Evolutionary conservation across 2,797 vertebrate genomes (phyloP), one percentile per base, ranked within the genome.

Genomic region (Manis javanica): DNA sequence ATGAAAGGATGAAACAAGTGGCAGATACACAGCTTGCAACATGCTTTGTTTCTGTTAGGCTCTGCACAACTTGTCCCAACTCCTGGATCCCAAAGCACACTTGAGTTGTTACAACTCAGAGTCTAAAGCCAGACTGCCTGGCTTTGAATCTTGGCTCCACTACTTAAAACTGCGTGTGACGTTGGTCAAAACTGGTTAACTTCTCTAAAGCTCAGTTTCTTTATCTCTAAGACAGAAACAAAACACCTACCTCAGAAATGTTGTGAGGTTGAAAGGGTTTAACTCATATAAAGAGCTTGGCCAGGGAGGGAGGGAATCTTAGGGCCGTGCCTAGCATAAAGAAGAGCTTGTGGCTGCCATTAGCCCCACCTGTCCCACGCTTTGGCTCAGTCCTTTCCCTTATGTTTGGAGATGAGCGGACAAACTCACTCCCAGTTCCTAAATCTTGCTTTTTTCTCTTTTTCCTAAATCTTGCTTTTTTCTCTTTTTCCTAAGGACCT

Each of bases 401-500:
- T 16, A 24, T 7, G 18, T 81, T 69, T 75, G 66, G 34, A 82
- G 84, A 93, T 4, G 26, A 64, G 75, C 57, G 72, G 37, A 82
- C 13, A 69, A 14, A 71, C 29, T 59, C 39, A 42, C 12, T 64
- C 23, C 29, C 64, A 31, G 5, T 63, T 71, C 13, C 39, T 49
- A 85, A 46, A n/a, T 66, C 63, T 68, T 79, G 19, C 2, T 72
- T 79, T 82, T 29, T 42, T 42, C 16, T 46, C 23, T 78, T 85
- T 66, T 92, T 55, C 39, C 81, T 94, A 64, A 86, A n/a, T 66
- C 63, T 68, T 79, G 19, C 2, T 72, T 79, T 82, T 29, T 42
- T 42, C 16, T 46, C 23, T 78, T 85, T 66, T 92, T 55, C 39
- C 81, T 94, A 64, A 86, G 68, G 49, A 92, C 57, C 46, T 84